phyloP scores from a whole-genome alignment of 2,113 vertebrate genomes.

The Podocnemis expansa region DNA sequence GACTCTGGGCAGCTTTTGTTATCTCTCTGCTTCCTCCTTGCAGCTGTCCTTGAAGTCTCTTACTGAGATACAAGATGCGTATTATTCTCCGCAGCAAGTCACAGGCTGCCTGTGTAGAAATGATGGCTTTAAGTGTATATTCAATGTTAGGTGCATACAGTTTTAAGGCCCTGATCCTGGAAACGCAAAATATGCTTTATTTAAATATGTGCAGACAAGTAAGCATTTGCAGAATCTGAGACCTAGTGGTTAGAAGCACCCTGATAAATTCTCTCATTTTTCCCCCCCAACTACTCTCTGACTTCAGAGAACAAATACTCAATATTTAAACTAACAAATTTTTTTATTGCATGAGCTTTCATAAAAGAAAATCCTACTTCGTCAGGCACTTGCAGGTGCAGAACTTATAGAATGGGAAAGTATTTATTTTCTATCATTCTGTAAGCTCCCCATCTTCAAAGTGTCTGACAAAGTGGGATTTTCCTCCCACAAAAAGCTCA shows the following conservation, averaged over 20 bases:
- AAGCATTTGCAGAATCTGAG: neutral
- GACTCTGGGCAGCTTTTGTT: slow-evolving; percentile 97
- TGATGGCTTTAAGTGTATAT: neutral
- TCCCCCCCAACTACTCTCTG: neutral
- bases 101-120: slow-evolving; percentile 88
- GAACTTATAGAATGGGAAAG: no score
- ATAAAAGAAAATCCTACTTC: no score
- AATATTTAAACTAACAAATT: neutral
- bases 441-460: no score
- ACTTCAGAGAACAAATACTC: neutral
- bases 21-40: slow-evolving; percentile 97
- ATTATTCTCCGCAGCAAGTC: slow-evolving; percentile 97
- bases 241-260: neutral
- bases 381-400: no score
- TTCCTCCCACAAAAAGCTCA: no score
- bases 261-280: neutral
- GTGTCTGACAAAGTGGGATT: no score
- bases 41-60: slow-evolving; percentile 95
- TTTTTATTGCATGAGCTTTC: no score
- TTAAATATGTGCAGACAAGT: neutral
- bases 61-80: slow-evolving; percentile 96
- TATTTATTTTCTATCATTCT: no score
- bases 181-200: neutral
- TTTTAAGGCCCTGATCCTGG: neutral
- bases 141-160: neutral